These are phyloP conservation scores for Pantherophis alleghaniensis DNA, from an alignment of 2,797 vertebrate genomes.

Conservation along the genomic window DNA sequence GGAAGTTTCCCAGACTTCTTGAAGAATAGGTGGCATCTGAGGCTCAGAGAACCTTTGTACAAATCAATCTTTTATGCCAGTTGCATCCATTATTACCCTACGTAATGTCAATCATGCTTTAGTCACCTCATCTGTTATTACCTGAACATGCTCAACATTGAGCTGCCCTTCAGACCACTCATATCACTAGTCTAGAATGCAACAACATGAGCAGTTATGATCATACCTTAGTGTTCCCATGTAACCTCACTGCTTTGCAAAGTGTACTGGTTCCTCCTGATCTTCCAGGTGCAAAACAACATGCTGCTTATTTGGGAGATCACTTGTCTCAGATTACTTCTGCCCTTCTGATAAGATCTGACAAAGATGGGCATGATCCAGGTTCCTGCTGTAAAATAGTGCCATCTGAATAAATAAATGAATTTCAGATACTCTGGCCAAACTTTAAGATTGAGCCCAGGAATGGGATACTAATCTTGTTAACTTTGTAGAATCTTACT, in stretches of 20 bases:
- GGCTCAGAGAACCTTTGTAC: not conserved
- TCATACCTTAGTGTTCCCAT: not conserved
- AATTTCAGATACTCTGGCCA: not conserved
- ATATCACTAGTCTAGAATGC: not conserved
- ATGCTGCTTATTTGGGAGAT: not conserved
- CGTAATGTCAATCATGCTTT: not conserved
- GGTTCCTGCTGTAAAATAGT: not conserved
- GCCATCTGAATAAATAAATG: not conserved
- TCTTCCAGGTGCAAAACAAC: not conserved
- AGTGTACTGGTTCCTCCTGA: not conserved
- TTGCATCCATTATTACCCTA: not conserved
- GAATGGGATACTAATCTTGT: not conserved
- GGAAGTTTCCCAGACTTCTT: not conserved
- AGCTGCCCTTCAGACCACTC: not conserved
- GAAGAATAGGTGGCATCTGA: not conserved
- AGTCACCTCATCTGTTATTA: not conserved
- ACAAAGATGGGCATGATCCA: not conserved
- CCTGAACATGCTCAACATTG: not conserved
- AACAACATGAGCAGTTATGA: not conserved
- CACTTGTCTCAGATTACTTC: not conserved
- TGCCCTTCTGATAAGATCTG: not conserved
- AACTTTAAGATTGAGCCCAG: not conserved
- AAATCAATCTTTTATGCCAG: not conserved
- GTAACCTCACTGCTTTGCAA: not conserved
- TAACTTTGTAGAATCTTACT: not conserved